These are phyloP conservation scores for Protobothrops mucrosquamatus DNA, from an alignment of 2,113 vertebrate species.

Conservation along the genomic window DNA sequence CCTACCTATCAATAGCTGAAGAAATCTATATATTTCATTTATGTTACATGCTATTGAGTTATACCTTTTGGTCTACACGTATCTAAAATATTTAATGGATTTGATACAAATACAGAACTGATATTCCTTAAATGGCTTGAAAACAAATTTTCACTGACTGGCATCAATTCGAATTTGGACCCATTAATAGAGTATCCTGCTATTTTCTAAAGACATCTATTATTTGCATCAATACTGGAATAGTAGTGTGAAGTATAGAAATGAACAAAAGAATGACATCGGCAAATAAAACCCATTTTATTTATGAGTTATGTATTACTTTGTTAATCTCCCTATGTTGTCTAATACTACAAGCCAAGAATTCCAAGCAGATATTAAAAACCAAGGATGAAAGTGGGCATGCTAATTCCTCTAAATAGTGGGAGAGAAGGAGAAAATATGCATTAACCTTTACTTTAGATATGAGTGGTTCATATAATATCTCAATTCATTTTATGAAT, in stretches of 20 bases:
- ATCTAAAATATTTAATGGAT: background rate
- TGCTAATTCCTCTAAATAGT: background rate
- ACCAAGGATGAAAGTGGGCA: background rate
- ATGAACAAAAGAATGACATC: background rate
- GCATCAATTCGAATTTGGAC: background rate
- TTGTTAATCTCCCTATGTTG: background rate
- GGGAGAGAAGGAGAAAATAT: too few relatives aligned
- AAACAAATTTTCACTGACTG: background rate
- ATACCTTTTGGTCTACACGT: background rate
- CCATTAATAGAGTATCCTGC: background rate
- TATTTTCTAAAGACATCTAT: background rate
- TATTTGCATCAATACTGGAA: background rate
- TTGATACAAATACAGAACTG: background rate
- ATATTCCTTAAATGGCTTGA: background rate
- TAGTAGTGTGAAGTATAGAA: background rate
- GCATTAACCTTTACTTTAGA: background rate
- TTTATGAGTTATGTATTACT: background rate
- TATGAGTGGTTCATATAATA: background rate
- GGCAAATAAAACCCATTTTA: background rate
- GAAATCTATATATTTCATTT: background rate
- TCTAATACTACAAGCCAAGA: background rate
- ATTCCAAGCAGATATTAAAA: background rate
- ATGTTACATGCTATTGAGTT: background rate
- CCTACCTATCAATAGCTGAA: too few relatives aligned
- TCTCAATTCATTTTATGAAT: background rate